Conservation (phyloP, 2,113 vertebrate species). For the Sporophila hypoxantha region DNA sequence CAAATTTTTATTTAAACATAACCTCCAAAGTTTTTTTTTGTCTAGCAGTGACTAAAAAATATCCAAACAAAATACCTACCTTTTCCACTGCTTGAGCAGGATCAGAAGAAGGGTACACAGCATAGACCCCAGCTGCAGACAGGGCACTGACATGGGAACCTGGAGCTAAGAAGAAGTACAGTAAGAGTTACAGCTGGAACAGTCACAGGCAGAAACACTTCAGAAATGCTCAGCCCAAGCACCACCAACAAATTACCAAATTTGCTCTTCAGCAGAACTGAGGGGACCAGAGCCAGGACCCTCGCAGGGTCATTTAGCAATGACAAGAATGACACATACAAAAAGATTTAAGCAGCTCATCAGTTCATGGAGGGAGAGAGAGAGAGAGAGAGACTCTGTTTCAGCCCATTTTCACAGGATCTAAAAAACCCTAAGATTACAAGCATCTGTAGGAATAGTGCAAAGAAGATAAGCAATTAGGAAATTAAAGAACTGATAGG, state of each 20-base stretch:
- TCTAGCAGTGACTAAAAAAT: not conserved
- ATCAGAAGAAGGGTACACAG: constrained; percentile 88
- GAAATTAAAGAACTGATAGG: not conserved
- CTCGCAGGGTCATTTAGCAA: not conserved
- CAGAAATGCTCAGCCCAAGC: not conserved
- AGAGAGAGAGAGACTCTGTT: not conserved
- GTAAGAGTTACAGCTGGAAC: not conserved
- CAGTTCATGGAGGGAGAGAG: not conserved
- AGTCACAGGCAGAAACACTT: not conserved
- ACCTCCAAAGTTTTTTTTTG: not conserved
- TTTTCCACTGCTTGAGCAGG: constrained; percentile 90
- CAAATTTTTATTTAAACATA: not conserved
- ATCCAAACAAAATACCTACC: constrained; percentile 64
- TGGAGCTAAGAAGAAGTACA: constrained; percentile 72
- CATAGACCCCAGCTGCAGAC: constrained; percentile 92
- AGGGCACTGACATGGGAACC: constrained; percentile 78
- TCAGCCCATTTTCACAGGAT: not conserved
- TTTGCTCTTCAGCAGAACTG: not conserved
- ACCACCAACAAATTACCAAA: not conserved
- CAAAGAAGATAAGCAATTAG: not conserved
- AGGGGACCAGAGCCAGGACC: not conserved
- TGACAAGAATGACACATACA: not conserved
- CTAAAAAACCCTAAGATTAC: not conserved
- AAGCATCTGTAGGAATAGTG: not conserved
- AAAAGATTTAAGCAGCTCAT: not conserved